Conservation (phyloP, 2,113 vertebrate genomes). For the Pseudorhombus dupliciocellatus region DNA sequence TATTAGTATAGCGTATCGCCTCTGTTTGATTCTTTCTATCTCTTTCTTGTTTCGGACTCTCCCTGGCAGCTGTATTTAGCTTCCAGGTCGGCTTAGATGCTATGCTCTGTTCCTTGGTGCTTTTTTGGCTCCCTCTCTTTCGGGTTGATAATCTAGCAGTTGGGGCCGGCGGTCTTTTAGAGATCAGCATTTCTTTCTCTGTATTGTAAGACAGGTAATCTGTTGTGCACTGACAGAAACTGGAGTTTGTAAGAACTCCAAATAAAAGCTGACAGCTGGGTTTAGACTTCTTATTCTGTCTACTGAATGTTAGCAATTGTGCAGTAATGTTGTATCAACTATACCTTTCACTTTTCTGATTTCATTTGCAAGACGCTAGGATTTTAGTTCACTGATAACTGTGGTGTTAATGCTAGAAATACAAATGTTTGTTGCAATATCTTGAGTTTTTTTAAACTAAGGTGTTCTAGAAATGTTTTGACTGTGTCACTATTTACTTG, state of each 20-base stretch:
- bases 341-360: conserved; percentile 85
- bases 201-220: conserved; percentile 79
- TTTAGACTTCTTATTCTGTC: conserved; percentile 83
- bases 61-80: conserved; percentile 85
- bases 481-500: conserved; percentile 39
- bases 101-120: conserved; percentile 82
- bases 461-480: conserved; percentile 68
- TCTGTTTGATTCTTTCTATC: conserved; percentile 69
- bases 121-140: conserved; percentile 77
- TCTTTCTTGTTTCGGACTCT: conserved; percentile 75
- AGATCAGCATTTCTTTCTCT: conserved; percentile 73
- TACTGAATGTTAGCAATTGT: conserved; percentile 89
- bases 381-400: conserved; percentile 85
- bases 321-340: conserved; percentile 98
- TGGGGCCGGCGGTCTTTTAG: conserved; percentile 65
- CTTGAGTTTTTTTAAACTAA: conserved; percentile 45
- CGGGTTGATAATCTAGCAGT: conserved; percentile 71
- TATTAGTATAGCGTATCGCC: conserved; percentile 93
- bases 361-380: conserved; percentile 77
- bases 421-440: conserved; percentile 76
- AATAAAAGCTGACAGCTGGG: conserved; percentile 77
- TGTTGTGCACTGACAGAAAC: conserved; percentile 80
- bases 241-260: conserved; percentile 80
- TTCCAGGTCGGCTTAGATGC: conserved; percentile 82
- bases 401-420: conserved; percentile 88